Base-by-base conservation (phyloP, 2,888 invertebrate genomes). In the Mythimna loreyi region DNA sequence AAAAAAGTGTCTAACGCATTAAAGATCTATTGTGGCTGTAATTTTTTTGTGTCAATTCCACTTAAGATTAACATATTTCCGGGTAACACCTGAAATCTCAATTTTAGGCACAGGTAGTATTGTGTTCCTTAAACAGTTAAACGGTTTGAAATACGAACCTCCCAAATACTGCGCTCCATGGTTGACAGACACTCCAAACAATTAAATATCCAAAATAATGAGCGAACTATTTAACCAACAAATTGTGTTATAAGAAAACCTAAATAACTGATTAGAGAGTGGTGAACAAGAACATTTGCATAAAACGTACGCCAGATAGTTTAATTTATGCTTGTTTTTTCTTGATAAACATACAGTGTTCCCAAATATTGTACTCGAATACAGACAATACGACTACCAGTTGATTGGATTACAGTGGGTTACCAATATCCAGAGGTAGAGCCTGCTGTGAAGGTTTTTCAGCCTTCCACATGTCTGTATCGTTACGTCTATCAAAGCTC, bases 401-500 rank as follows among this genome's bases (percentile, higher is more conserved):
- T 36, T 33, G 28, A 47, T 58, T 45, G 52, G 45, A 74, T 45
- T 47, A 72, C 57, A 8, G 25, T 2, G 19, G 21, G 0, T 3
- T 45, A n/a, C 6, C 28, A 30, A 47, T 25, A 28, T 45, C 16
- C 23, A 52, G 30, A 52, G 19, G 8, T 9, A 11, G 43, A 49
- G 8, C 40, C 11, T 33, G n/a, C 28, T 45, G 43, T 43, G 47
- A n/a, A n/a, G 50, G 28, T 30, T 73, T 72, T 72, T 74, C 47
- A 11, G 33, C 33, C 36, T 8, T 23, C 25, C 11, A 23, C 43
- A 25, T 73, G 50, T 25, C 25, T 21, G 55, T 50, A n/a, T 45
- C 55, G 45, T 13, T 33, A 53, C 45, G 53, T 73, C 70, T 69
- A 56, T 70, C 76, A 73, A 76, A 69, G 73, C 36, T 61, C 49